Evolutionary conservation across 2,113 vertebrate species (phyloP).

Genomic region (Phyllostomus hastatus): DNA sequence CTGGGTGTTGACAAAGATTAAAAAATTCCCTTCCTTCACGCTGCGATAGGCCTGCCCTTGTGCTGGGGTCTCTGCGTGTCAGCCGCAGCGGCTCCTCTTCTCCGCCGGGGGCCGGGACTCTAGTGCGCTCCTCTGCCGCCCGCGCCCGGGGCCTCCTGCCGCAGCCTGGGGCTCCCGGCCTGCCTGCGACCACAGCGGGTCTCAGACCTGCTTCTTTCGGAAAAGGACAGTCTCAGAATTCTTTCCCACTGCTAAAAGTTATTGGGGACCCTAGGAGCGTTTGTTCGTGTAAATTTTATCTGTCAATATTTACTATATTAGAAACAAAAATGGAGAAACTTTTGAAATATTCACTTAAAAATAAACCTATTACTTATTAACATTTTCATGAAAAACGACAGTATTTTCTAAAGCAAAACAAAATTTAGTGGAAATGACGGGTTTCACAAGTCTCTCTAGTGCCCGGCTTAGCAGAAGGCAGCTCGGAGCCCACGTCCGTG

Average conservation of each 20-base stretch:
- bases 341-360: not conserved
- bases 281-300: not conserved
- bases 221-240: not conserved
- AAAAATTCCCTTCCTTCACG: not conserved
- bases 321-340: not conserved
- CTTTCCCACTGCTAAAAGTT: not conserved
- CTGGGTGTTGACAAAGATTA: not conserved
- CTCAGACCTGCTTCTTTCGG: not conserved
- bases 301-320: not conserved
- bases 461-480: not conserved
- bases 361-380: not conserved
- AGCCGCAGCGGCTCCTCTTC: not conserved
- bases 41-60: not conserved
- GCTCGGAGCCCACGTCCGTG: not conserved
- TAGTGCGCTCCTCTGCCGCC: not conserved
- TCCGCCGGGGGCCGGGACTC: not conserved
- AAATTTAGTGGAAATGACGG: not conserved
- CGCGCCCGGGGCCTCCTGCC: not conserved
- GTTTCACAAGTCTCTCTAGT: not conserved
- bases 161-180: not conserved
- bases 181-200: fast-evolving
- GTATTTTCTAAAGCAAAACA: not conserved
- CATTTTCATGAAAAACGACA: not conserved
- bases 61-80: not conserved
- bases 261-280: not conserved